phyloP scores from a whole-genome alignment of 2,888 invertebrate species.

The Chamaedrilus cognettii region DNA sequence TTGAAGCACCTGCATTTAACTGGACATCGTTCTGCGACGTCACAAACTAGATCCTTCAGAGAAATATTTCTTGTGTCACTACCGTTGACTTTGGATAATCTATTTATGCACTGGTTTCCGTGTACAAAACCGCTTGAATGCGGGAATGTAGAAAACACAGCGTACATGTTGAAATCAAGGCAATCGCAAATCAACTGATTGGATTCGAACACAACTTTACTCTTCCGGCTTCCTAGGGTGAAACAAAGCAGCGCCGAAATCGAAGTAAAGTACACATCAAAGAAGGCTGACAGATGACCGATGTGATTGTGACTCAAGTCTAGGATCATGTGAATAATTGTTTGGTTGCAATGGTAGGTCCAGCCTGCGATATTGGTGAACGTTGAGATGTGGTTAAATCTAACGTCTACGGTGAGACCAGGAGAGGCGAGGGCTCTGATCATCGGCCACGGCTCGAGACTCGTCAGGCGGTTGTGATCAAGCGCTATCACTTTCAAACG shows the following conservation, averaged over 20 bases:
- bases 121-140: background rate
- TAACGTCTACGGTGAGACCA: background rate
- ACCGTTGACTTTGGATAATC: background rate
- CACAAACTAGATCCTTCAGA: constrained; percentile 8
- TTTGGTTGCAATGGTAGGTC: constrained; percentile 8
- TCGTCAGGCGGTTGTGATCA: background rate
- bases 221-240: too few species aligned
- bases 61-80: background rate
- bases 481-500: background rate
- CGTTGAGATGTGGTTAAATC: constrained; percentile 9
- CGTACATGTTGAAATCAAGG: constrained; percentile 4
- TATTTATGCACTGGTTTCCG: background rate
- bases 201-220: background rate
- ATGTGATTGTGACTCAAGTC: constrained; percentile 11
- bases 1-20: background rate
- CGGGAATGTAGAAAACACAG: background rate
- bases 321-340: background rate
- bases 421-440: background rate
- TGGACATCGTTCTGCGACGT: constrained; percentile 1
- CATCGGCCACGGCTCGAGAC: constrained; percentile 16
- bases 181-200: constrained; percentile 16
- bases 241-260: too few species aligned
- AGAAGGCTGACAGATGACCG: background rate
- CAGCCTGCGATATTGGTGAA: constrained; percentile 9
- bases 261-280: background rate